Conservation (phyloP, 1,140 invertebrate genomes). For the Hycleus cichorii region DNA sequence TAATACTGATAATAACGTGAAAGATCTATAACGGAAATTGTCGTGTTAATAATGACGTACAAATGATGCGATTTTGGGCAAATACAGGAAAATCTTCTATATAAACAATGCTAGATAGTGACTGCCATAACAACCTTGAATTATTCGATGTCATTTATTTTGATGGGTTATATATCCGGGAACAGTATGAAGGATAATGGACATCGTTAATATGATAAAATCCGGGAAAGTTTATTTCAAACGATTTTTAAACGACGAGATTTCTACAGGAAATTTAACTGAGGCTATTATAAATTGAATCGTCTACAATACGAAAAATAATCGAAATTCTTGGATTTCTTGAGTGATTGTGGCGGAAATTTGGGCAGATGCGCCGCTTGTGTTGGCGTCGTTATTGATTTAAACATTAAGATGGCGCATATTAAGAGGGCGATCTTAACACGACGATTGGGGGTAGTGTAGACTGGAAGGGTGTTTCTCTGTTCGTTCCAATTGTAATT, state of each 20-base stretch:
- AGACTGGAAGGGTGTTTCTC: conserved; percentile 4
- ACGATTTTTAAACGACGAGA: not conserved
- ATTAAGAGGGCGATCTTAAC: conserved; percentile 23
- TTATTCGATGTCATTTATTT: conserved; percentile 17
- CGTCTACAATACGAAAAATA: too few relatives aligned
- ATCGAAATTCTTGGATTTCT: too few relatives aligned
- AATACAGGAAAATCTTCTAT: too few relatives aligned
- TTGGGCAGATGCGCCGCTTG: too few relatives aligned
- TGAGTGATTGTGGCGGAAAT: too few relatives aligned
- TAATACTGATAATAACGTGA: too few relatives aligned
- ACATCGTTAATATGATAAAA: conserved; percentile 9
- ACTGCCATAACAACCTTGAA: not conserved
- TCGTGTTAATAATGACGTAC: not conserved
- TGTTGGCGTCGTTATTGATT: conserved; percentile 4
- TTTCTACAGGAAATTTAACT: too few relatives aligned
- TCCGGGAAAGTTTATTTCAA: conserved; percentile 7
- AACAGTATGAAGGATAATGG: not conserved
- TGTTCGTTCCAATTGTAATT: conserved; percentile 21
- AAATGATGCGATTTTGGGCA: conserved; percentile 8
- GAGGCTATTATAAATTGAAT: too few relatives aligned
- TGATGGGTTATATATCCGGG: conserved; percentile 13
- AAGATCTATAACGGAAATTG: too few relatives aligned
- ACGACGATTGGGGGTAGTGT: not conserved
- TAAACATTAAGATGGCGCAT: conserved; percentile 22
- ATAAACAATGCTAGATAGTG: too few relatives aligned